A percentile compares a stretch with the other conserved stretches of the same genome.
phyloP scores from a whole-genome alignment of 2,113 vertebrate species.

The Notothenia coriiceps region DNA sequence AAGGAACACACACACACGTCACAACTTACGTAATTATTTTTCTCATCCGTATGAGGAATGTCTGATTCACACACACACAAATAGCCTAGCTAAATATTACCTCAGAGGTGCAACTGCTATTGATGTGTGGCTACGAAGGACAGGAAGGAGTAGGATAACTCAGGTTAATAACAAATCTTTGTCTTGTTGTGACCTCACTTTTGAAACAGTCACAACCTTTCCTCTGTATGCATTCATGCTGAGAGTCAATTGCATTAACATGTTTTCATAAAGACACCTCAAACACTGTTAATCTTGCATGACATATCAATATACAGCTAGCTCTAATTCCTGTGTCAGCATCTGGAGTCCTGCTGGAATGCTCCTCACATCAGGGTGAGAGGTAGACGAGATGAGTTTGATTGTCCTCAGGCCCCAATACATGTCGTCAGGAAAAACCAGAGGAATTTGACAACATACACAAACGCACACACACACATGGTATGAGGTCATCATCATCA shows the following conservation, averaged over 20 bases:
- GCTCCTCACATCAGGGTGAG: background rate
- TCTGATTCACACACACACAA: conserved; percentile 27
- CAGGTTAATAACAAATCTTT: background rate
- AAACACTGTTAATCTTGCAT: background rate
- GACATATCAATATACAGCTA: background rate
- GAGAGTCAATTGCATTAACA: background rate
- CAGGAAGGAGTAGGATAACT: no score
- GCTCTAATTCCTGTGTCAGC: background rate
- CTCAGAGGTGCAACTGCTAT: conserved; percentile 36
- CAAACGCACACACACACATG: background rate
- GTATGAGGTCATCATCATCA: conserved; percentile 1
- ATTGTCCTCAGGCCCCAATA: no score
- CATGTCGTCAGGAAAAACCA: background rate
- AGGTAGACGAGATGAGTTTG: background rate
- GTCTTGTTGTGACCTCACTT: background rate
- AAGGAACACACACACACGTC: background rate
- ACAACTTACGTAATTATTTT: conserved; percentile 14
- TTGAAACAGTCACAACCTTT: background rate
- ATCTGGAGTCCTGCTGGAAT: background rate
- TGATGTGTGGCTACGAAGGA: background rate
- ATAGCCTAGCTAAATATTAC: conserved; percentile 44
- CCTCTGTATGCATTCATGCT: background rate
- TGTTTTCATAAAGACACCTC: background rate
- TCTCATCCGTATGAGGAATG: conserved; percentile 57
- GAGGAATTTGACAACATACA: background rate